These are phyloP conservation scores for Cerastis rubricosa DNA, from an alignment of 2,888 invertebrate species.

Conservation along the genomic window DNA sequence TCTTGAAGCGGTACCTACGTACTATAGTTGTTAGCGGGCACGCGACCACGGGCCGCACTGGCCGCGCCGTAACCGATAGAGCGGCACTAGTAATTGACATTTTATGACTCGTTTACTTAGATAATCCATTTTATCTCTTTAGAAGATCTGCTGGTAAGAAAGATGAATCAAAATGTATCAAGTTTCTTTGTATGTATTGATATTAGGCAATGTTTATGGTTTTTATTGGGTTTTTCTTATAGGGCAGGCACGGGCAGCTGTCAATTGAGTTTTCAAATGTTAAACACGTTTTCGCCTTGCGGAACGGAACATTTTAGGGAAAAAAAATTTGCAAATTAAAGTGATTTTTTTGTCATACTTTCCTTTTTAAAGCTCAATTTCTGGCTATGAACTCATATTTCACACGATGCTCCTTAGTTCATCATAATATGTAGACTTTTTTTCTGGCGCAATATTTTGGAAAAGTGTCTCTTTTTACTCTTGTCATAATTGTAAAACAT, in stretches of 20 bases:
- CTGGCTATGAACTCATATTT: neutral
- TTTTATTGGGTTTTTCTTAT: neutral
- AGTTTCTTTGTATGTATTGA: slow-evolving; percentile 9
- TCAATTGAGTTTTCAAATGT: neutral
- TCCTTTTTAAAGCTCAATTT: neutral
- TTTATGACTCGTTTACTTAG: slow-evolving; percentile 66
- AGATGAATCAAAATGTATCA: slow-evolving; percentile 41
- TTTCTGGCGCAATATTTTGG: neutral
- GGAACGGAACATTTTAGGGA: neutral
- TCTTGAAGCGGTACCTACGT: slow-evolving; percentile 35
- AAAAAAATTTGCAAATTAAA: neutral
- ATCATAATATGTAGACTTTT: neutral
- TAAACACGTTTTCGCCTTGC: neutral
- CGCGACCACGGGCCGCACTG: slow-evolving; percentile 56
- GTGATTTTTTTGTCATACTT: neutral
- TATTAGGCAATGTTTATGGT: slow-evolving; percentile 14
- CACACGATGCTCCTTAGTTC: neutral
- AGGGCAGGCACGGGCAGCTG: neutral
- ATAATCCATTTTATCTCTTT: slow-evolving; percentile 59
- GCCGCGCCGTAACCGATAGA: slow-evolving; percentile 54
- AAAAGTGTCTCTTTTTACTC: neutral
- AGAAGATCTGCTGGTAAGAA: slow-evolving; percentile 44
- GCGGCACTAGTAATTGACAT: slow-evolving; percentile 64
- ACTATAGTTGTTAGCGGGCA: slow-evolving; percentile 61
- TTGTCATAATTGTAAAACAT: neutral